phyloP scores from a whole-genome alignment of 2,888 invertebrate genomes.

The Diaphora mendica region DNA sequence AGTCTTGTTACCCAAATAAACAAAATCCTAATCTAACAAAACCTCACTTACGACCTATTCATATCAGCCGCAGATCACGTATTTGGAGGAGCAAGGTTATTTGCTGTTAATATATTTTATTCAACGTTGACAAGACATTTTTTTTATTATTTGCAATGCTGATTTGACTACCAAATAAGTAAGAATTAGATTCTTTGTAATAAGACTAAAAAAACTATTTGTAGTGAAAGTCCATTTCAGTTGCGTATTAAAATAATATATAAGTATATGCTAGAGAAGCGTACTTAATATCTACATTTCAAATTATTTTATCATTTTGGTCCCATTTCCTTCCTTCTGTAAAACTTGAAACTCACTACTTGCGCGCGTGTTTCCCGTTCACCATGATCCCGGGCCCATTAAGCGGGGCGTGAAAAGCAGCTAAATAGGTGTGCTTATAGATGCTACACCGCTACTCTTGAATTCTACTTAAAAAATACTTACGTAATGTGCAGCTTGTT shows the following conservation, averaged over 20 bases:
- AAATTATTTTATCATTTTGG: not conserved
- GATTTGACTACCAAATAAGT: not conserved
- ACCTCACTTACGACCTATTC: not conserved
- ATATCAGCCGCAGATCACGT: not conserved
- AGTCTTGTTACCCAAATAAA: not conserved
- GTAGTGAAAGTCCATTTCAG: not conserved
- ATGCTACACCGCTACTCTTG: no score
- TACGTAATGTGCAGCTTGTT: no score
- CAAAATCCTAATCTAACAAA: not conserved
- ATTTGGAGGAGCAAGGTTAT: not conserved
- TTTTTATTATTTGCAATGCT: not conserved
- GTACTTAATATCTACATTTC: not conserved
- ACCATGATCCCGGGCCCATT: not conserved
- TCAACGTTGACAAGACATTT: not conserved
- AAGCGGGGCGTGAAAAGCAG: not conserved
- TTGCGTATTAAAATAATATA: not conserved
- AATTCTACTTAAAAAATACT: no score
- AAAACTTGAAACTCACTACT: no score
- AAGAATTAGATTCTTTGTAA: not conserved
- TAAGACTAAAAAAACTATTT: not conserved
- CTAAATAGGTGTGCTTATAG: no score
- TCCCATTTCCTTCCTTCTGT: not conserved
- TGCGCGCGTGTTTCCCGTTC: no score
- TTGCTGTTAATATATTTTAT: not conserved
- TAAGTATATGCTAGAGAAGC: not conserved